Conservation (phyloP, 2,888 invertebrate species). For the Deilephila elpenor region DNA sequence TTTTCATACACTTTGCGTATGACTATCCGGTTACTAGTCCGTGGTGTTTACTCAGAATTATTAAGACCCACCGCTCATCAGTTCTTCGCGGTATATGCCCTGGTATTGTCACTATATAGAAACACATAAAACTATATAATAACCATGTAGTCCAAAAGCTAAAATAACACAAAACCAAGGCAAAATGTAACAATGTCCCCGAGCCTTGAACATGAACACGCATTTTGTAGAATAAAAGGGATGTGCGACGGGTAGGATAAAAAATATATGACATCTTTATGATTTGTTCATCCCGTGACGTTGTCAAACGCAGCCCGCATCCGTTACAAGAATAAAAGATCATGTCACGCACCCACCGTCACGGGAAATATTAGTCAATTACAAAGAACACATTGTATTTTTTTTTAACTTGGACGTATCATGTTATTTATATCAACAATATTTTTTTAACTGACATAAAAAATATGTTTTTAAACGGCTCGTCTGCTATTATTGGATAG, state of each 20-base stretch:
- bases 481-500: too few relatives aligned
- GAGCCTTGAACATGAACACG: neutral
- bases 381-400: neutral
- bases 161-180: neutral
- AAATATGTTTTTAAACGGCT: too few relatives aligned
- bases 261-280: conserved; percentile 10
- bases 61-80: too few relatives aligned
- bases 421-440: neutral
- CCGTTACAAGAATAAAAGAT: conserved; percentile 16
- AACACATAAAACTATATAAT: too few relatives aligned
- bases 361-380: conserved; percentile 12
- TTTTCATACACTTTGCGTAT: too few relatives aligned
- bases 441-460: too few relatives aligned
- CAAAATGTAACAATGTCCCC: neutral
- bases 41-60: too few relatives aligned
- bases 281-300: conserved; percentile 22
- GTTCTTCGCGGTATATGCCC: too few relatives aligned
- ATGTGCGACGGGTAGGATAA: conserved; percentile 8
- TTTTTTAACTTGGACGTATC: neutral
- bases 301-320: conserved; percentile 15
- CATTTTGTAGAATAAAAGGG: neutral
- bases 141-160: neutral
- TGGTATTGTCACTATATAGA: too few relatives aligned
- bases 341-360: neutral
- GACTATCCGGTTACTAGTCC: too few relatives aligned